phyloP scores from a whole-genome alignment of 2,888 invertebrate species.

The Ophion ventricosus region DNA sequence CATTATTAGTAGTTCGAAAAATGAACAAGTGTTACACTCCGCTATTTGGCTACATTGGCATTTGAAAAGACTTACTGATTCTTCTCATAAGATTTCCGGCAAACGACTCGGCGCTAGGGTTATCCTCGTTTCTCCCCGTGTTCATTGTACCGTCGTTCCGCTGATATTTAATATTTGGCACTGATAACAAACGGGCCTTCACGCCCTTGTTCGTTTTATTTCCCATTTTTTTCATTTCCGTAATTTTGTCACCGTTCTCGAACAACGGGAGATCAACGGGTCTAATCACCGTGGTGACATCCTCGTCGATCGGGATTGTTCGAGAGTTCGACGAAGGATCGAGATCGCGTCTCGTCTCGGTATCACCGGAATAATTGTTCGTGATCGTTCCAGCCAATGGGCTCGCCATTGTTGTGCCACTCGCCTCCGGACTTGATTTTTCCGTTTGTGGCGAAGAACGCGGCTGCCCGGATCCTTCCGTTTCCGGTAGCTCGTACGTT shows the following conservation, averaged over 20 bases:
- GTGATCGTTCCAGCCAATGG: constrained; percentile 8
- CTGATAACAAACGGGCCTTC: constrained; percentile 89
- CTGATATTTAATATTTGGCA: constrained; percentile 89
- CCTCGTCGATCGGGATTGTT: constrained; percentile 38
- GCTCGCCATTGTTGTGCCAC: constrained; percentile 59
- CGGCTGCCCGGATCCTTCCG: constrained; percentile 24
- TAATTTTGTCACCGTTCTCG: constrained; percentile 81
- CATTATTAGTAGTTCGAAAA: constrained; percentile 35
- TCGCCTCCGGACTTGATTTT: constrained; percentile 58
- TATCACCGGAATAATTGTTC: constrained; percentile 38
- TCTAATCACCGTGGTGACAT: constrained; percentile 77
- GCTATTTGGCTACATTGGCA: constrained; percentile 43
- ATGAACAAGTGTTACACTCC: constrained; percentile 46
- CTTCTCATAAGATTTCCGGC: constrained; percentile 91
- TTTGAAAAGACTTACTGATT: constrained; percentile 90
- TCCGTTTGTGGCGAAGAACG: constrained; percentile 46
- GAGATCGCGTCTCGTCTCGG: constrained; percentile 44
- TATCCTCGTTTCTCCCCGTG: constrained; percentile 61
- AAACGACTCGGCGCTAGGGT: constrained; percentile 84
- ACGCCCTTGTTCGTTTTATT: constrained; percentile 82
- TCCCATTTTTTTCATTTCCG: constrained; percentile 84
- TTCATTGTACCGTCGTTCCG: constrained; percentile 82
- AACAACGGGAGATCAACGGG: constrained; percentile 88
- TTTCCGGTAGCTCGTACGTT: constrained; percentile 41
- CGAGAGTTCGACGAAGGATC: too few relatives aligned